Base-by-base conservation (phyloP, 2,113 vertebrate genomes). In the Pachypanchax playfairii region DNA sequence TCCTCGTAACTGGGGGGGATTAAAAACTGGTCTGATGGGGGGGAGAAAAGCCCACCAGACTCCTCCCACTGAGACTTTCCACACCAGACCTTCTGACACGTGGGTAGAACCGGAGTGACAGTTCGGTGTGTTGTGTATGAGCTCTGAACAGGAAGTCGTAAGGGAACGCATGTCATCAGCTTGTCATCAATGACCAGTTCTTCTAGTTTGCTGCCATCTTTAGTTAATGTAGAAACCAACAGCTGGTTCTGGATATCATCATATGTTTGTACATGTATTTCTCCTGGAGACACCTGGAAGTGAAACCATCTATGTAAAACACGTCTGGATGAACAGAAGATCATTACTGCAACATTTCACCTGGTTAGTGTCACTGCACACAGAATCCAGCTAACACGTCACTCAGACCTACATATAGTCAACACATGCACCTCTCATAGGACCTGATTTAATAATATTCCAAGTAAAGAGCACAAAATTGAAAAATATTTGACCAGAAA, bases 91-190 rank as follows among this genome's bases (percentile, higher is more conserved):
- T 65, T 18, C 25, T 73, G 51, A 31, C 5, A 11, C 36, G 41
- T 41, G 25, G 60, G 58, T 12, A 86, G 72, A 71, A 86, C 52
- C n/a, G 86, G 80, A 54, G 77, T 85, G 2, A 91, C 85, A 26
- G 69, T 58, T 78, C 88, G 84, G 57, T 91, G 89, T 36, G 89
- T 85, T 36, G 28, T 62, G 46, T 75, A 65, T 3, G 42, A 67
- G 26, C 22, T 73, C 57, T 68, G 63, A 0, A 71, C 71, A 50
- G 76, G 60, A 6, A 90, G 73, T 24, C 75, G 73, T 17, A 90
- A 56, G 12, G 61, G 57, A 58, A 72, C 29, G 7, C 56, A 15
- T 2, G 56, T 29, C 25, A 51, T 14, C n/a, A 1, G 21, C 46
- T 61, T 47, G 4, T 64, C 63, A 15, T 80, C 41, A 26, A 42